Conservation (phyloP, 2,888 invertebrate species). For the Drosophila lacicola region DNA sequence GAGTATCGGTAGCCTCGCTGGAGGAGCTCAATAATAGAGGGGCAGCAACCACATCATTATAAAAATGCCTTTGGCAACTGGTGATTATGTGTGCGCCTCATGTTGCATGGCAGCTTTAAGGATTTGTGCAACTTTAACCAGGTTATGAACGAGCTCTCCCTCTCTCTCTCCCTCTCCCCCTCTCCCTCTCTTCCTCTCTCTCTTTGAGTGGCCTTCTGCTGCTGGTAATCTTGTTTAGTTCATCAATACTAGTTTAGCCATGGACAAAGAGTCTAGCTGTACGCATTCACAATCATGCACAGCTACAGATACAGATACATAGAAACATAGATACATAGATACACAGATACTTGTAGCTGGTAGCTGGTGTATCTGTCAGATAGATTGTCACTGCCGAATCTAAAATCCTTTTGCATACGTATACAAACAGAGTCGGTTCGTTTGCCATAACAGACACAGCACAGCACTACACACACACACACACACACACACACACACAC, state of each 20-base stretch:
- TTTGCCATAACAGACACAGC: not conserved
- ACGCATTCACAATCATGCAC: slow-evolving; percentile 31
- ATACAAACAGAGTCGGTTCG: slow-evolving; percentile 10
- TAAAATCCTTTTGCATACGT: slow-evolving; percentile 41
- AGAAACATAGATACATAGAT: slow-evolving; percentile 5
- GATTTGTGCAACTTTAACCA: slow-evolving; percentile 56
- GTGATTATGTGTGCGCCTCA: slow-evolving; percentile 14
- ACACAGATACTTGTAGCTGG: slow-evolving; percentile 22
- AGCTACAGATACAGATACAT: slow-evolving; percentile 28
- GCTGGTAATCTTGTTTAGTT: slow-evolving; percentile 74
- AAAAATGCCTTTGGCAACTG: slow-evolving; percentile 52
- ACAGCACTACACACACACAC: slow-evolving; percentile 5
- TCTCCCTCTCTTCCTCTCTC: too few relatives aligned
- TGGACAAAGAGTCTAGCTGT: slow-evolving; percentile 64
- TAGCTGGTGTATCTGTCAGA: slow-evolving; percentile 42
- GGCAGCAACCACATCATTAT: slow-evolving; percentile 57
- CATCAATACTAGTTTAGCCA: slow-evolving; percentile 77
- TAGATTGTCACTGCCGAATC: slow-evolving; percentile 54
- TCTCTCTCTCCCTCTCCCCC: not conserved
- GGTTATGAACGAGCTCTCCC: slow-evolving; percentile 3
- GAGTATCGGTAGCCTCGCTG: not conserved
- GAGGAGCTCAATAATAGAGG: slow-evolving; percentile 47
- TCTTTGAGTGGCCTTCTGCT: slow-evolving; percentile 39
- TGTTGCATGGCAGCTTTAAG: slow-evolving; percentile 49
- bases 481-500: slow-evolving; percentile 29